A percentile compares a stretch with the other conserved stretches of the same genome.
These are phyloP conservation scores for Nymphalis urticae DNA, from an alignment of 2,888 invertebrate genomes.

Conservation along the genomic window DNA sequence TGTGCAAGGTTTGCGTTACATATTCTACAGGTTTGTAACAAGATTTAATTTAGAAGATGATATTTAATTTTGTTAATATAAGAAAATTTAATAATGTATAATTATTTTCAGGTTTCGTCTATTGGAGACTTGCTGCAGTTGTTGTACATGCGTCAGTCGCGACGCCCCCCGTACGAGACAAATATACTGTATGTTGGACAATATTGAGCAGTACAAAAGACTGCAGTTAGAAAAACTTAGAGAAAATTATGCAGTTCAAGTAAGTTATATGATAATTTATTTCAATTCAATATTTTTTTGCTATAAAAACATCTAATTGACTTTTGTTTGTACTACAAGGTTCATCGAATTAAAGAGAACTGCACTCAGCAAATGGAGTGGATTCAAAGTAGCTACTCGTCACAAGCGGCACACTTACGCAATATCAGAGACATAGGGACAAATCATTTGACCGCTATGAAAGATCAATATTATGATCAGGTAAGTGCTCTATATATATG, in stretches of 20 bases:
- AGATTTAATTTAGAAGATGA: neutral
- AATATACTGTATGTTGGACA: conserved; percentile 93
- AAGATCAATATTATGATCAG: conserved; percentile 97
- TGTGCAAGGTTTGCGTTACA: conserved; percentile 87
- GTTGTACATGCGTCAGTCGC: conserved; percentile 86
- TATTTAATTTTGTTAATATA: neutral
- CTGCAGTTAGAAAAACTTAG: conserved; percentile 93
- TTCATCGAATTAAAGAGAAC: conserved; percentile 95
- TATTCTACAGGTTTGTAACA: conserved; percentile 85
- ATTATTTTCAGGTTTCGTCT: conserved; percentile 84
- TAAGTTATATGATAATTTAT: conserved; percentile 52
- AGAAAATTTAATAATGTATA: neutral
- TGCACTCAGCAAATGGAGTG: conserved; percentile 96
- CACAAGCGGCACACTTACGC: conserved; percentile 91
- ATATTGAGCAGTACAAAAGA: conserved; percentile 93
- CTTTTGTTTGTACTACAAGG: conserved; percentile 70
- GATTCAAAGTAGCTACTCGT: conserved; percentile 94
- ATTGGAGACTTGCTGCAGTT: conserved; percentile 88
- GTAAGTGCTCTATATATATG: conserved; percentile 63
- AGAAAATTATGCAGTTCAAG: conserved; percentile 95
- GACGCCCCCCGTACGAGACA: conserved; percentile 90
- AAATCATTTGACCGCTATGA: conserved; percentile 90
- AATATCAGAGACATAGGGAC: conserved; percentile 96
- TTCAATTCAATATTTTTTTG: neutral
- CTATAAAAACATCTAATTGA: conserved; percentile 6